Percentiles rank a stretch among this genome's conserved stretches.
Evolutionary conservation across 2,888 invertebrate species (phyloP).

Genomic region (Margaritifera margaritifera): DNA sequence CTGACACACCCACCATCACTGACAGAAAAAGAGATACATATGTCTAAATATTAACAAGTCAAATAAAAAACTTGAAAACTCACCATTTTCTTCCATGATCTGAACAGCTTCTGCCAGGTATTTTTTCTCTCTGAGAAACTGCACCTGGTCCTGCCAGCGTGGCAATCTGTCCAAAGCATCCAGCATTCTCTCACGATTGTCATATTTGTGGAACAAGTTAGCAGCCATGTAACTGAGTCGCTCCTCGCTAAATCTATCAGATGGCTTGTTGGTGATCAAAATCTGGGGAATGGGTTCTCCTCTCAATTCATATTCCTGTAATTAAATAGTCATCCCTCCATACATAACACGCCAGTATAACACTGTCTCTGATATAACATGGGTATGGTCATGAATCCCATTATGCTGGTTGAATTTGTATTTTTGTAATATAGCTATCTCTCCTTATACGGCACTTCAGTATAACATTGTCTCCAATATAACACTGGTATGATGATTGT

Average conservation of each 20-base stretch:
- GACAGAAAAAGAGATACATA: no score
- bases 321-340: neutral
- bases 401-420: no score
- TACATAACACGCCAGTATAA: no score
- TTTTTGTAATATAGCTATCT: no score
- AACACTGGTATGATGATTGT: no score
- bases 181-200: conserved; percentile 46
- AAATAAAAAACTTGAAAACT: neutral
- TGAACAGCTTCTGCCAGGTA: conserved; percentile 44
- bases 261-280: conserved; percentile 44
- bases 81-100: conserved; percentile 45
- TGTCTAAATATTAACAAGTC: no score
- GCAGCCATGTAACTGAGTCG: conserved; percentile 55
- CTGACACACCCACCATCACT: no score
- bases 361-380: no score
- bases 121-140: conserved; percentile 46
- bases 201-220: conserved; percentile 37
- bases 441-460: no score
- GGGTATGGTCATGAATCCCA: no score
- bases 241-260: conserved; percentile 40
- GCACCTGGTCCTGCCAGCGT: conserved; percentile 39
- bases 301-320: conserved; percentile 37
- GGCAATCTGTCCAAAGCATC: conserved; percentile 48
- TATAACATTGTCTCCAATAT: no score
- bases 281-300: conserved; percentile 32